Evolutionary conservation across 2,113 vertebrate species (phyloP).

Genomic region (Nannobrachium achirus): DNA sequence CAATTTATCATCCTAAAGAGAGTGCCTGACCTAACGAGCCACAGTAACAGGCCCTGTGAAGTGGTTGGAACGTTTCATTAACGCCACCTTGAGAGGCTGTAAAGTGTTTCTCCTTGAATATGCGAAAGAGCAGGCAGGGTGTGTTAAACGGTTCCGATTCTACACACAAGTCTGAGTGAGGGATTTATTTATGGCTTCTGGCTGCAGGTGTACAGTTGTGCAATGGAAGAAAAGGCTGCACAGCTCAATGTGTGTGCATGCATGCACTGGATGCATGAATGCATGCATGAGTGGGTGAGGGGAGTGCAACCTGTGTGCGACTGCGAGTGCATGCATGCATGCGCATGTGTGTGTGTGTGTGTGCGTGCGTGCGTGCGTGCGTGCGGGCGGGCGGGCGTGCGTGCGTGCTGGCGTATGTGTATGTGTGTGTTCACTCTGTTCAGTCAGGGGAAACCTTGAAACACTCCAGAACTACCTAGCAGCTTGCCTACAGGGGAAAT

Average conservation of each 20-base stretch:
- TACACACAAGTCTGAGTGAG: slow-evolving; percentile 11
- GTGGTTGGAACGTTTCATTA: background rate
- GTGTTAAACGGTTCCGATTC: slow-evolving; percentile 34
- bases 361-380: slow-evolving; percentile 16
- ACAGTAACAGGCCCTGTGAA: background rate
- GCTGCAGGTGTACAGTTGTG: slow-evolving; percentile 41
- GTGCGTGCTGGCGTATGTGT: background rate
- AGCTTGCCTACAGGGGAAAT: slow-evolving; percentile 22
- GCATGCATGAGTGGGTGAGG: too few species aligned
- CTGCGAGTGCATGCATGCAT: too few species aligned
- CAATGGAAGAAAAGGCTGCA: slow-evolving; percentile 40
- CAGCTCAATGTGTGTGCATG: slow-evolving; percentile 17
- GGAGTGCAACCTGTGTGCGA: too few species aligned
- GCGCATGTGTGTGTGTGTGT: too few species aligned
- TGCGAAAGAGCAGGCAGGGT: slow-evolving; percentile 1
- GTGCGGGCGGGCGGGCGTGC: slow-evolving; percentile 2
- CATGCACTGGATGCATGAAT: too few species aligned
- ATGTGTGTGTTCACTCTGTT: slow-evolving; percentile 20
- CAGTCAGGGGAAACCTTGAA: slow-evolving; percentile 35
- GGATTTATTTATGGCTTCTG: slow-evolving; percentile 36
- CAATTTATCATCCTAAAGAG: background rate
- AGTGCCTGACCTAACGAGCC: background rate
- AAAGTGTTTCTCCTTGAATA: slow-evolving; percentile 25
- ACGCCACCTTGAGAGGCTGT: slow-evolving; percentile 3
- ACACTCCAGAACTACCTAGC: slow-evolving; percentile 26